Percentiles rank a stretch among this genome's conserved stretches.
phyloP scores from a whole-genome alignment of 1,140 invertebrate genomes.

The Penaeus vannamei region DNA sequence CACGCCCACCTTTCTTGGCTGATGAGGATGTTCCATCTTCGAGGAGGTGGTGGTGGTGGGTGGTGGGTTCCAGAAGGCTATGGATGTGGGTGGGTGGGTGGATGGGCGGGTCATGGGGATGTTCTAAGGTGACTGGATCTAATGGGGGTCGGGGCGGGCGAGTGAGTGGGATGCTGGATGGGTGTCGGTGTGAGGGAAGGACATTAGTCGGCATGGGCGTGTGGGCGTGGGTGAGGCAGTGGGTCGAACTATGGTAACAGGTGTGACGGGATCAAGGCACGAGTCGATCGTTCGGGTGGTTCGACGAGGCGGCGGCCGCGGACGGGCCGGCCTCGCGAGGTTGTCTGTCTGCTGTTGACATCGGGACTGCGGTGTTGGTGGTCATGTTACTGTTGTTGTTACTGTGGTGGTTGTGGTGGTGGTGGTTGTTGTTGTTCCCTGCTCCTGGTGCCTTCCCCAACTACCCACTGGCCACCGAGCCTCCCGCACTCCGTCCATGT shows the following conservation, averaged over 20 bases:
- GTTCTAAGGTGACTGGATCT: not conserved
- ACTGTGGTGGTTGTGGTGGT: too few relatives aligned
- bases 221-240: conserved; percentile 2
- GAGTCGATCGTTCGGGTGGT: conserved; percentile 58
- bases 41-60: not conserved
- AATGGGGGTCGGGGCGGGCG: not conserved
- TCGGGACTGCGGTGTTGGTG: too few relatives aligned
- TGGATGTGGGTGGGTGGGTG: not conserved
- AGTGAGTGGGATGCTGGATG: not conserved
- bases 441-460: conserved; percentile 53
- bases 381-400: too few relatives aligned
- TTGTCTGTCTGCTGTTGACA: conserved; percentile 13
- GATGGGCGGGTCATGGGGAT: not conserved
- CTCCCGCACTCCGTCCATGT: conserved; percentile 48
- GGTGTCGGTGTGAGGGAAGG: not conserved
- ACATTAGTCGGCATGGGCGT: not conserved
- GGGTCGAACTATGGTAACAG: not conserved
- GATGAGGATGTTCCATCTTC: not conserved
- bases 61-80: not conserved
- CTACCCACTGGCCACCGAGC: conserved; percentile 55
- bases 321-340: not conserved
- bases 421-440: not conserved
- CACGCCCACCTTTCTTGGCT: not conserved
- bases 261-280: conserved; percentile 47
- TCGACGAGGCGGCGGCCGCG: conserved; percentile 26